Evolutionary conservation across 2,888 invertebrate species (phyloP).

Genomic region (Micropterix aruncella): DNA sequence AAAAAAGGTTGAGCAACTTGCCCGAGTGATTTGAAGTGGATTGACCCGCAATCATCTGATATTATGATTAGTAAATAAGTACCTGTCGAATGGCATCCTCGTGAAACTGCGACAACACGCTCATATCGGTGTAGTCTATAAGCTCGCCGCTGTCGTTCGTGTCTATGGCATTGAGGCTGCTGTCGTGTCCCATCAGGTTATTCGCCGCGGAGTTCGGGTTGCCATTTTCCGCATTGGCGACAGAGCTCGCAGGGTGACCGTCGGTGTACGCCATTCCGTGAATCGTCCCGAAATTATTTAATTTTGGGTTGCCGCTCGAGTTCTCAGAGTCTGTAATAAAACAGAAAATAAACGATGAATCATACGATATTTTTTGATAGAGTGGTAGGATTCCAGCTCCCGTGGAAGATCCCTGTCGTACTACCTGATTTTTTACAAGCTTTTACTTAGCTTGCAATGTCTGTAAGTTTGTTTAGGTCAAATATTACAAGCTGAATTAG

Average conservation of each 20-base stretch:
- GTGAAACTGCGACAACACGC: conserved; percentile 57
- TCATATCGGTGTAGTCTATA: conserved; percentile 43
- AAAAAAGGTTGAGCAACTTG: too few relatives aligned
- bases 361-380: too few relatives aligned
- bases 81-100: conserved; percentile 62
- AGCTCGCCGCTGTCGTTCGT: conserved; percentile 35
- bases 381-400: too few relatives aligned
- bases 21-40: too few relatives aligned
- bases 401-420: too few relatives aligned
- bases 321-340: conserved; percentile 36
- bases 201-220: conserved; percentile 18
- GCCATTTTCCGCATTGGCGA: too few relatives aligned
- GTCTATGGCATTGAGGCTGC: conserved; percentile 14
- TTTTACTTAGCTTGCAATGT: too few relatives aligned
- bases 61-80: conserved; percentile 3
- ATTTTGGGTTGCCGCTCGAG: conserved; percentile 19
- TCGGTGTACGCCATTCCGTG: conserved; percentile 30
- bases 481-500: too few relatives aligned
- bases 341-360: too few relatives aligned
- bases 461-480: too few relatives aligned
- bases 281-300: conserved; percentile 27
- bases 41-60: too few relatives aligned
- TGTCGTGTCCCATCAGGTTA: conserved; percentile 17
- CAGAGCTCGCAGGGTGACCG: conserved; percentile 14
- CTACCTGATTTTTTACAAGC: too few relatives aligned